phyloP scores from a whole-genome alignment of 2,113 vertebrate species.

The Syngnathus typhle region DNA sequence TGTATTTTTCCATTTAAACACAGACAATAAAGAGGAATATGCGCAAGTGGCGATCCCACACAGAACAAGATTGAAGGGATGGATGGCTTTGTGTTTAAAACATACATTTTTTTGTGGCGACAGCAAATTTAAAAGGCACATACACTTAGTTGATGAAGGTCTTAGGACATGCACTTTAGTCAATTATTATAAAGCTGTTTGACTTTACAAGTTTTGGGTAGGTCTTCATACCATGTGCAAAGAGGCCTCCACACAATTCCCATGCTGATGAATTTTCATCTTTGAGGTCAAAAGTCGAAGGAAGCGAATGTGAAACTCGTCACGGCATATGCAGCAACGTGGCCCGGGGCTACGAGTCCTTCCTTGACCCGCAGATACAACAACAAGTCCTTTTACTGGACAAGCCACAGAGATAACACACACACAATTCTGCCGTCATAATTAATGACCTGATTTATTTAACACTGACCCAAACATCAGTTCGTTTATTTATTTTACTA shows the following conservation, averaged over 20 bases:
- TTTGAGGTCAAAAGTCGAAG: constrained; percentile 43
- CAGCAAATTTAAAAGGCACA: background rate
- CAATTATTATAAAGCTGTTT: background rate
- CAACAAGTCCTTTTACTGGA: constrained; percentile 44
- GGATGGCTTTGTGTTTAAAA: background rate
- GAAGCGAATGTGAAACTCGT: constrained; percentile 35
- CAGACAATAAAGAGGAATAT: constrained; percentile 18
- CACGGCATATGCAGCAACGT: constrained; percentile 22
- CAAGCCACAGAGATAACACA: constrained; percentile 50
- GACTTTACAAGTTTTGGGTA: too few relatives aligned
- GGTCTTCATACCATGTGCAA: constrained; percentile 5
- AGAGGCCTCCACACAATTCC: constrained; percentile 1
- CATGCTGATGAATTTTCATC: constrained; percentile 34
- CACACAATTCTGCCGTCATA: constrained; percentile 49
- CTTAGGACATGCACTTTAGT: background rate
- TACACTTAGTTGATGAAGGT: background rate
- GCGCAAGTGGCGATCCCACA: background rate
- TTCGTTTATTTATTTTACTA: constrained; percentile 45
- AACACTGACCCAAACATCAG: constrained; percentile 61
- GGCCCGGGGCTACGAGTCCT: constrained; percentile 37
- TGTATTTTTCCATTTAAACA: constrained; percentile 30
- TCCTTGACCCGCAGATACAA: constrained; percentile 43
- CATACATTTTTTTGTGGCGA: background rate
- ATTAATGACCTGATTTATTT: constrained; percentile 66
- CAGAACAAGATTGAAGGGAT: background rate